Conservation (phyloP, 2,113 vertebrate species). For the Pterocles gutturalis region DNA sequence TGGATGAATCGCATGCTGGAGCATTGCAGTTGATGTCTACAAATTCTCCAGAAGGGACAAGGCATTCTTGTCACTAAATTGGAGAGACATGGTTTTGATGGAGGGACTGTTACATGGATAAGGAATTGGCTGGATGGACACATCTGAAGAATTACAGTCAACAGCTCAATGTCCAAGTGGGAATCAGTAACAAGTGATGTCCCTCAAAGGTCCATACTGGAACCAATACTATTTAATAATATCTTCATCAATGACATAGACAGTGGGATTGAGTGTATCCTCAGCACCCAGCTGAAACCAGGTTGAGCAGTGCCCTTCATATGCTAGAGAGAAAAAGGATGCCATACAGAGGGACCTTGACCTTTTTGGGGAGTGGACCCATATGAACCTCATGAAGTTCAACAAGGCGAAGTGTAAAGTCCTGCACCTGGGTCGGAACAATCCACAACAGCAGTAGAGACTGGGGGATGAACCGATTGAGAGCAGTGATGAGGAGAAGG, state of each 20-base stretch:
- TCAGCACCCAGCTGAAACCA: neutral
- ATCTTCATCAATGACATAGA: neutral
- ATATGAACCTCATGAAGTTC: neutral
- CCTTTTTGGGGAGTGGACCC: neutral
- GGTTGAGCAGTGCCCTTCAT: neutral
- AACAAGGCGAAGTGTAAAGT: neutral
- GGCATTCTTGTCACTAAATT: no score
- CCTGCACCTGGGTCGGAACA: fast-evolving
- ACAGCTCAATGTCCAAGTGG: no score
- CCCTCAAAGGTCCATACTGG: neutral
- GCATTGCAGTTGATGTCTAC: neutral
- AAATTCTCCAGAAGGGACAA: neutral
- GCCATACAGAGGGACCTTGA: neutral
- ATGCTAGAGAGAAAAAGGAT: neutral
- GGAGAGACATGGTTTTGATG: no score
- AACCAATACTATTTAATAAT: neutral
- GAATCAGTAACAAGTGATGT: no score
- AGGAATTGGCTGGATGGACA: no score
- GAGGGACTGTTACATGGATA: no score
- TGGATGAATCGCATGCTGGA: neutral
- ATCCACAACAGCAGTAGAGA: neutral
- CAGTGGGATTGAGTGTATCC: neutral
- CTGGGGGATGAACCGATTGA: neutral
- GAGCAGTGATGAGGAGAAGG: neutral
- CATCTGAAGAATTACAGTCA: no score